These are phyloP conservation scores for Heliopora coerulea DNA, from an alignment of 92 coral and sea anemone species.

Conservation along the genomic window DNA sequence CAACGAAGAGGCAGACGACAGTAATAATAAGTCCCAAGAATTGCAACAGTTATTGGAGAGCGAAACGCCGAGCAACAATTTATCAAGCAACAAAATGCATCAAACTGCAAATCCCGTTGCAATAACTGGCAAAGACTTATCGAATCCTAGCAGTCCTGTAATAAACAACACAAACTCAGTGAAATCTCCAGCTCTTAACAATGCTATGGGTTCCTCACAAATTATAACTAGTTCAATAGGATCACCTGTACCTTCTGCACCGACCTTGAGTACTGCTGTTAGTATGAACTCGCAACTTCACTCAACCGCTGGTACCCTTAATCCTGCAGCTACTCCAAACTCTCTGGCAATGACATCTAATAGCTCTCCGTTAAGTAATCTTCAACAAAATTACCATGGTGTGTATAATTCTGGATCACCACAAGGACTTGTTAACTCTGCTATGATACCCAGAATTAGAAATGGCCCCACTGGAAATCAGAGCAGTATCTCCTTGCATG, in stretches of 20 bases:
- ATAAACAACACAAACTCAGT: constrained; percentile 74
- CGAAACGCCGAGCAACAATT: constrained; percentile 63
- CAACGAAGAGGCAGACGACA: constrained; percentile 93
- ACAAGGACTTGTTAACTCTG: constrained; percentile 71
- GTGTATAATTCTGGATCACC: constrained; percentile 64
- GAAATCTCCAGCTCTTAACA: constrained; percentile 83
- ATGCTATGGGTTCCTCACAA: constrained; percentile 89
- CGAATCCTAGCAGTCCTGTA: constrained; percentile 93
- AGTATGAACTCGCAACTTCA: constrained; percentile 65
- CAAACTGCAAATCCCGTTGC: constrained; percentile 65
- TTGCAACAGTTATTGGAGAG: constrained; percentile 98
- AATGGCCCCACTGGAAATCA: constrained; percentile 33
- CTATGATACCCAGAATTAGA: constrained; percentile 34
- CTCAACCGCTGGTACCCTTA: constrained; percentile 75
- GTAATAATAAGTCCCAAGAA: constrained; percentile 70
- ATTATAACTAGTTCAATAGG: constrained; percentile 94
- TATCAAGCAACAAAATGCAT: constrained; percentile 81
- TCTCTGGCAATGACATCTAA: constrained; percentile 80
- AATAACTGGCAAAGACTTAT: constrained; percentile 75
- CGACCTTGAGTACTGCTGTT: constrained; percentile 76
- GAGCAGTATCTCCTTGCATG: constrained; percentile 24
- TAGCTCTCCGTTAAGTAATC: constrained; percentile 76
- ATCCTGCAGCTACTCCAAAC: constrained; percentile 86
- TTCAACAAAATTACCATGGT: constrained; percentile 50
- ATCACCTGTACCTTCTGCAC: constrained; percentile 96